Evolutionary conservation across 2,797 vertebrate genomes (phyloP).

Genomic region (Neosalanx taihuensis): DNA sequence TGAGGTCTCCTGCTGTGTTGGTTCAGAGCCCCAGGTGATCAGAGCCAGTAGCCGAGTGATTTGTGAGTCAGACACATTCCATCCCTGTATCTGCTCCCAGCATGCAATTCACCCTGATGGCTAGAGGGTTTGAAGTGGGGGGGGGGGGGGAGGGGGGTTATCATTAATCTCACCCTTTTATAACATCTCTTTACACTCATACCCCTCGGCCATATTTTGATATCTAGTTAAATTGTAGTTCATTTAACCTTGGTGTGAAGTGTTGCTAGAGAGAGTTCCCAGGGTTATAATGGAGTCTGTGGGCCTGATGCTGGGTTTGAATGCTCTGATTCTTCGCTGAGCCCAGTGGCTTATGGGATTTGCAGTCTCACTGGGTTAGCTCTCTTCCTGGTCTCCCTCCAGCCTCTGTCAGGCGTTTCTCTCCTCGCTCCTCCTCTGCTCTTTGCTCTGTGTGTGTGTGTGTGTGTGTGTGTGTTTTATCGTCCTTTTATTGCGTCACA

Average conservation of each 20-base stretch:
- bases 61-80: conserved; percentile 27
- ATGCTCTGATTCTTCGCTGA: conserved; percentile 22
- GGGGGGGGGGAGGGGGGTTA: too few relatives aligned
- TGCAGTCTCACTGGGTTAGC: conserved; percentile 26
- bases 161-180: background rate
- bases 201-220: background rate
- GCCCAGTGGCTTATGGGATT: conserved; percentile 39
- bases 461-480: background rate
- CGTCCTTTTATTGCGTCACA: background rate
- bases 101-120: background rate
- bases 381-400: conserved; percentile 26
- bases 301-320: conserved; percentile 16
- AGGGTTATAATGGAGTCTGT: conserved; percentile 42
- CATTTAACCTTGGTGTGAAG: too few relatives aligned
- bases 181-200: conserved; percentile 12
- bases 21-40: too few relatives aligned
- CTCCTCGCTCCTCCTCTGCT: conserved; percentile 9
- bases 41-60: background rate
- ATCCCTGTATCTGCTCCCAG: conserved; percentile 44
- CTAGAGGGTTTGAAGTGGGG: background rate
- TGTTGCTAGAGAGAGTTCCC: conserved; percentile 8
- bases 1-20: conserved; percentile 29
- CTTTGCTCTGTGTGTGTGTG: background rate
- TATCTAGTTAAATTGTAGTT: too few relatives aligned
- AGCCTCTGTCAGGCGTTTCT: conserved; percentile 13